A percentile compares a stretch with the other conserved stretches of the same genome.
Evolutionary conservation across 2,797 vertebrate species (phyloP).

Genomic region (Rachycentron canadum): DNA sequence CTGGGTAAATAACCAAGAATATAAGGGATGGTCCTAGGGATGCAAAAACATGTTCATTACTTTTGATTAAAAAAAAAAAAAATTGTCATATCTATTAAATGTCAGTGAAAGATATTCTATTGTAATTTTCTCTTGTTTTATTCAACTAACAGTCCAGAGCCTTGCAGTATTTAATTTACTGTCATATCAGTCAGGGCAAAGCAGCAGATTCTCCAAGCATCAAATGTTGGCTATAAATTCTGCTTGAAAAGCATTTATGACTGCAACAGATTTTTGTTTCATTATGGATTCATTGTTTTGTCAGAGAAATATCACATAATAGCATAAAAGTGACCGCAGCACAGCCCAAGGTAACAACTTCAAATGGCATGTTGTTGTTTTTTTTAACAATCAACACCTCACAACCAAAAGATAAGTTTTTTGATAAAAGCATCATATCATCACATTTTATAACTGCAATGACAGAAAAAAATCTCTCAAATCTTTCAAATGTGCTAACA

Average conservation of each 20-base stretch:
- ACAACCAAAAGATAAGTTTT: neutral
- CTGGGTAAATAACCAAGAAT: neutral
- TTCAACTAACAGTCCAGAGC: too few relatives aligned
- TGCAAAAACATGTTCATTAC: neutral
- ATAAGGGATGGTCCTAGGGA: neutral
- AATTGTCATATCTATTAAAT: neutral
- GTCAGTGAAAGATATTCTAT: constrained; percentile 4
- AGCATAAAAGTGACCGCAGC: neutral
- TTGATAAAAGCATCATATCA: neutral
- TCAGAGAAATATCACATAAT: neutral
- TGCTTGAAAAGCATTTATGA: neutral
- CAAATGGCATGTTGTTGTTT: neutral
- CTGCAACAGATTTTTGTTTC: neutral
- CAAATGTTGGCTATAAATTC: neutral
- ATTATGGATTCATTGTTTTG: neutral
- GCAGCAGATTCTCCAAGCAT: neutral
- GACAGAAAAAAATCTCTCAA: neutral
- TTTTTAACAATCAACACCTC: neutral
- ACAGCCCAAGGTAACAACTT: neutral
- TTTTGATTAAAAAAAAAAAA: neutral
- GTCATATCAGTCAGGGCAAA: neutral
- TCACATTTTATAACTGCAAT: neutral
- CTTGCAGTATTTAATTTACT: neutral
- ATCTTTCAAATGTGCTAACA: neutral
- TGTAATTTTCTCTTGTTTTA: neutral